These are phyloP conservation scores for Tachysurus fulvidraco DNA, from an alignment of 2,113 vertebrate genomes.

Conservation along the genomic window DNA sequence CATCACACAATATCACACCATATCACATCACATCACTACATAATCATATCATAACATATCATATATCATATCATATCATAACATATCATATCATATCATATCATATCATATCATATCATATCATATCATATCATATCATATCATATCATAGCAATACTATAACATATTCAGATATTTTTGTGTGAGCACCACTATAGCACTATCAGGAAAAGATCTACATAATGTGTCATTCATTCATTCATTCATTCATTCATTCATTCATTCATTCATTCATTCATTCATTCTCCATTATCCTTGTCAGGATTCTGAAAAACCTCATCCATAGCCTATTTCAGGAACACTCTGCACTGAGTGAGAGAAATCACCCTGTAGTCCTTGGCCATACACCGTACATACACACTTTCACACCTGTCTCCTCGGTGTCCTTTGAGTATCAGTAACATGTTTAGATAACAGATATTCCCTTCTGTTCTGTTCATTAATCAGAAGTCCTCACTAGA, in stretches of 20 bases:
- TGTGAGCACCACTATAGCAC: not conserved
- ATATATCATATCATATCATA: too few relatives aligned
- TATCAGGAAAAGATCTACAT: not conserved
- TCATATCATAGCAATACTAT: not conserved
- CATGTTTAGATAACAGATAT: not conserved
- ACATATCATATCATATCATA: too few relatives aligned
- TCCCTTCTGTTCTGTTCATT: not conserved
- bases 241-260: too few relatives aligned
- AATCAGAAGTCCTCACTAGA: not conserved
- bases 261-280: not conserved
- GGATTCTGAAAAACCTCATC: not conserved
- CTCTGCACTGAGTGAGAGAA: not conserved
- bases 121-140: not conserved
- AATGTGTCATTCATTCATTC: not conserved
- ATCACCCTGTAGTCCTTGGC: too few relatives aligned
- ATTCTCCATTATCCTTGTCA: not conserved
- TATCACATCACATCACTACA: too few relatives aligned
- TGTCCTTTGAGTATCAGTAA: not conserved
- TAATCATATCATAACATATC: too few relatives aligned
- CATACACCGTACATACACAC: not conserved
- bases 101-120: too few relatives aligned
- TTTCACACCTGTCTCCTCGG: not conserved
- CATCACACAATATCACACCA: too few relatives aligned
- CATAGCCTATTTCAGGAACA: not conserved
- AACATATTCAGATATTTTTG: too few relatives aligned